Base-by-base conservation (phyloP, 2,888 invertebrate species). In the Hofmannophila pseudospretella region DNA sequence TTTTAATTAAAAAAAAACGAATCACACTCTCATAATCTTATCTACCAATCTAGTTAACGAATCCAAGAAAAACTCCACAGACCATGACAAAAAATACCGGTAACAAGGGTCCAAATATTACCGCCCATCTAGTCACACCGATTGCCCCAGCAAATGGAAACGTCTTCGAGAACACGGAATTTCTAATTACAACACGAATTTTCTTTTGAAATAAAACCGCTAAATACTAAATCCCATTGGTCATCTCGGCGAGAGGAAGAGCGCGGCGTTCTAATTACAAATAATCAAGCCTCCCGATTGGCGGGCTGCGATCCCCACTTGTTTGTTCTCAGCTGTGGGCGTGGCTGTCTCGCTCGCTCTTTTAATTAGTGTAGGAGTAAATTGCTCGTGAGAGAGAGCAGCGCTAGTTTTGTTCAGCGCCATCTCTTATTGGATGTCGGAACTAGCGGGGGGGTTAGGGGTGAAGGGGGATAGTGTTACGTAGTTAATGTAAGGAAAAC, bases 361-460 rank as follows among this genome's bases (percentile, higher is more conserved):
- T 88, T 88, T 88, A 88, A 88, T 88, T 88, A 88, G 86, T 85
- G 81, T 75, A 82, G 84, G 87, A 86, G 86, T 86, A 88, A 88
- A 88, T 88, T 88, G 88, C 72, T 80, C 67, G 80, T 61, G 81
- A 77, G 79, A 77, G 86, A 82, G 81, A 67, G 66, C 72, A 71
- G 54, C 49, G 49, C 52, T 81, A 80, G 80, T 79, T 79, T 72
- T 58, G 62, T 59, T 59, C 58, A 67, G 64, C 82, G 81, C 81
- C 85, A 82, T 77, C 85, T 82, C 80, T 79, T 78, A 82, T 80
- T 81, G 85, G 82, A 76, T 73, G 78, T 67, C 67, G 70, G 65
- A 68, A 81, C 77, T 79, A 75, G 58, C 58, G 63, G 66, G 63
- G 63, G 65, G 60, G 64, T 45, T 61, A 5, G n/a, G 62, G 62